A percentile compares a stretch with the other conserved stretches of the same genome.
These are phyloP conservation scores for Polyploca ridens DNA, from an alignment of 2,888 invertebrate genomes.

Conservation along the genomic window DNA sequence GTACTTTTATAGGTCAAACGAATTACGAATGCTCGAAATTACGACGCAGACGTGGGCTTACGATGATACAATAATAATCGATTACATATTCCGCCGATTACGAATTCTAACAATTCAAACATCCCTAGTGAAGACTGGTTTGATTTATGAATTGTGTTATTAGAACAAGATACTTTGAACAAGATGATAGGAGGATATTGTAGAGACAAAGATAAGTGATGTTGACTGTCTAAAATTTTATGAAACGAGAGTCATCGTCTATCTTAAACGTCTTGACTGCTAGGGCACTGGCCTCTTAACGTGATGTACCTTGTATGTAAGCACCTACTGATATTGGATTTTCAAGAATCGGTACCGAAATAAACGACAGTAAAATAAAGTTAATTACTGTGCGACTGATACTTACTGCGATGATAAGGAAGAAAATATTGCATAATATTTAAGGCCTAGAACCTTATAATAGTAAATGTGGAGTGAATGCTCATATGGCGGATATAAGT, in stretches of 20 bases:
- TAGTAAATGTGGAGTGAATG: background rate
- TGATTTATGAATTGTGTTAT: background rate
- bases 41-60: constrained; percentile 1
- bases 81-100: background rate
- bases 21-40: background rate
- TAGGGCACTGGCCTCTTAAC: background rate
- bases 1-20: constrained; percentile 6
- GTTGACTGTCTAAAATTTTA: background rate
- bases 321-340: background rate
- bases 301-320: background rate
- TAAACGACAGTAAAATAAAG: background rate
- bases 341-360: background rate
- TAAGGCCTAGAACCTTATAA: background rate
- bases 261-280: background rate
- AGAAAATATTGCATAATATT: too few species aligned
- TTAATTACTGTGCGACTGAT: background rate
- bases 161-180: background rate
- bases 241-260: background rate
- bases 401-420: too few species aligned
- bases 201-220: background rate
- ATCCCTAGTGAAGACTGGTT: background rate
- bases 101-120: background rate
- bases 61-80: constrained; percentile 2
- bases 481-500: too few species aligned
- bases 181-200: background rate